Conservation (phyloP, 2,113 vertebrate genomes). For the Mesoclemmys tuberculata region DNA sequence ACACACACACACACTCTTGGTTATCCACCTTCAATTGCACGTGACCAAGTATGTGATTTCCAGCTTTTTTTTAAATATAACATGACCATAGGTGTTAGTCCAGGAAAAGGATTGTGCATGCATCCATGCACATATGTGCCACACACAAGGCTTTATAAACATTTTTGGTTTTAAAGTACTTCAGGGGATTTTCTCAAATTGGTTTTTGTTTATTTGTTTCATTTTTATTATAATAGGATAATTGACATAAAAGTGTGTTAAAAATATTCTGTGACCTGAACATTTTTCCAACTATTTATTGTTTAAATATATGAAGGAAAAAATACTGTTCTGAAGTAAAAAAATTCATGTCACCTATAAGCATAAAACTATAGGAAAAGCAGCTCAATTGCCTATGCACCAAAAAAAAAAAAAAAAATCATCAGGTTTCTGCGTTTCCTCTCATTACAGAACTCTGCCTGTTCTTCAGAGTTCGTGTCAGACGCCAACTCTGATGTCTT, state of each 20-base stretch:
- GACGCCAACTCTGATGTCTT: conserved; percentile 46
- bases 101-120: conserved; percentile 52
- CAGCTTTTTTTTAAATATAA: conserved; percentile 65
- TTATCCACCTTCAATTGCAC: conserved; percentile 67
- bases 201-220: neutral
- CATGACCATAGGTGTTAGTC: too few species aligned
- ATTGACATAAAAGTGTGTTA: neutral
- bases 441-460: neutral
- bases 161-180: neutral
- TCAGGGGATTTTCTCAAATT: conserved; percentile 6
- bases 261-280: neutral
- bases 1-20: too few species aligned
- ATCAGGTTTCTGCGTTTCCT: neutral
- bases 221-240: neutral
- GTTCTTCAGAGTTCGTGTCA: conserved; percentile 35
- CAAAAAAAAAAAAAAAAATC: neutral
- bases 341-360: neutral
- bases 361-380: neutral
- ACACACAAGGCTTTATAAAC: conserved; percentile 14
- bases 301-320: accelerated
- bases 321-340: neutral
- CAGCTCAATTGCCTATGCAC: neutral
- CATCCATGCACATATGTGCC: neutral
- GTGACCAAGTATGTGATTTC: conserved; percentile 70
- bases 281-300: neutral